Evolutionary conservation across 2,888 invertebrate genomes (phyloP), one percentile per base, ranked within the genome.

Genomic region (Poecilus cupreus): DNA sequence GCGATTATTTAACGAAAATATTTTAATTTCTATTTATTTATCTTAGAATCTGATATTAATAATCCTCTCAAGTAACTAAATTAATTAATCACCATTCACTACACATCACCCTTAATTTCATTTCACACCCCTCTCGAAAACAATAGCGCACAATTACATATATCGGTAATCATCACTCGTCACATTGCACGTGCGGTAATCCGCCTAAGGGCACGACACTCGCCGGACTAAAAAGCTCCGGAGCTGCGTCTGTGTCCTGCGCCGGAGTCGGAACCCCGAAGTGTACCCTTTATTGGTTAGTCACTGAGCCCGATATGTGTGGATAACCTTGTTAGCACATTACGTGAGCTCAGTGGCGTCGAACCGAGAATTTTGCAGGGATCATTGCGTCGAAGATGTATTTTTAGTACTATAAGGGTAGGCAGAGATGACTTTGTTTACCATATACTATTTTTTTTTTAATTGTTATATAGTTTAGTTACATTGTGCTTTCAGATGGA

Each of bases 301-400:
- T 79, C 37, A 76, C 39, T 70, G 70, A n/a, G 72, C 16, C 68
- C 18, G 46, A 24, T 46, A 13, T 78, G 64, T 78, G 68, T 70
- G 79, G 68, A 68, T 79, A 79, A 79, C 79, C 79, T 79, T 79
- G 70, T 79, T 79, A 79, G 70, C 79, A 79, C 79, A 79, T 79
- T 79, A 79, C 26, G 26, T 32, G 26, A 37, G 16, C 24, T 26
- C 79, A 79, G 79, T 49, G 79, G 51, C 68, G 79, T 10, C 79
- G 79, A 49, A 79, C 20, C 22, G 57, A 39, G 10, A 20, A 57
- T 79, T 79, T 37, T 68, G 51, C 32, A 37, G 49, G 49, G 24
- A 18, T 68, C 26, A 68, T 18, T 68, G 26, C 13, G 37, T 32
- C 6, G 24, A 24, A 8, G 8, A 39, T 13, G 6, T 76, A 76